Evolutionary conservation across 2,113 vertebrate species (phyloP).

Genomic region (Otus sunia): DNA sequence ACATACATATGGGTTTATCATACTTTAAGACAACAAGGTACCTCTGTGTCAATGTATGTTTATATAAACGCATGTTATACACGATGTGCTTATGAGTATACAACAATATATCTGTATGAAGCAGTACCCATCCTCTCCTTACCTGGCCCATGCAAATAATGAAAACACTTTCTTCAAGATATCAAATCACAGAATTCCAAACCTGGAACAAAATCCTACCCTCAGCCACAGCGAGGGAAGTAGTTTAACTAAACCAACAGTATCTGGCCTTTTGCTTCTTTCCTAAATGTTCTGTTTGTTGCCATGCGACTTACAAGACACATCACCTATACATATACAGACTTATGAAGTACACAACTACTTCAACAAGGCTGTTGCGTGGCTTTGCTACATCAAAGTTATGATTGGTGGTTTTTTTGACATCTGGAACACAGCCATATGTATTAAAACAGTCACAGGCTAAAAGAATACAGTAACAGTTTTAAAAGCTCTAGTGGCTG

Average conservation of each 20-base stretch:
- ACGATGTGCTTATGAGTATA: neutral
- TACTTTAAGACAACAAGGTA: neutral
- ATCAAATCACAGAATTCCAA: neutral
- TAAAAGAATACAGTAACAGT: neutral
- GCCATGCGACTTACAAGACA: neutral
- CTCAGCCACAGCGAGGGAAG: neutral
- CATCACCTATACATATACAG: neutral
- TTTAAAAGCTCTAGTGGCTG: neutral
- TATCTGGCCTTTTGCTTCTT: neutral
- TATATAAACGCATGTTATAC: neutral
- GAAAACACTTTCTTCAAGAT: neutral
- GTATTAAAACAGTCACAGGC: neutral
- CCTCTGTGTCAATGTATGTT: neutral
- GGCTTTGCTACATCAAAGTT: neutral
- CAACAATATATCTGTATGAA: neutral
- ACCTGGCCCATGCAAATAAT: neutral
- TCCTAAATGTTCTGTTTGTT: neutral
- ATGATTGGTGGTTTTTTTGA: rapidly evolving
- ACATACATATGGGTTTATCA: neutral
- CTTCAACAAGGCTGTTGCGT: neutral
- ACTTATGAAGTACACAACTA: neutral
- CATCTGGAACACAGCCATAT: neutral
- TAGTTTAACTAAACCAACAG: neutral
- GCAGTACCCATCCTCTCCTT: neutral
- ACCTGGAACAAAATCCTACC: neutral